Conservation (phyloP, 1,140 invertebrate genomes). For the Teleopsis dalmanni region DNA sequence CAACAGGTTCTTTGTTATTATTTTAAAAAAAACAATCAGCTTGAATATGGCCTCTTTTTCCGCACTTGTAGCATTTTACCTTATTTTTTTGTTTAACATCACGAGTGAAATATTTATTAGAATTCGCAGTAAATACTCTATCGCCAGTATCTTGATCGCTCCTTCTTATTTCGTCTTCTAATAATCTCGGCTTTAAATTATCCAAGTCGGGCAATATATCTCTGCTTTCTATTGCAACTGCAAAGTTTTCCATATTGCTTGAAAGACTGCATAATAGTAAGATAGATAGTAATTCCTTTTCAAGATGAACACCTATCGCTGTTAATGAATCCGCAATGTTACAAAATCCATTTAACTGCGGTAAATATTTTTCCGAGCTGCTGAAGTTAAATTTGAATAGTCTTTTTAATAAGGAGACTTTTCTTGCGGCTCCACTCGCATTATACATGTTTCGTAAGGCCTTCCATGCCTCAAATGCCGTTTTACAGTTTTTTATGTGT, state of each 20-base stretch:
- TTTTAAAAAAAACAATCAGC: too few species aligned
- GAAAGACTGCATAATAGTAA: slow-evolving; percentile 1
- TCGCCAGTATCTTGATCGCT: neutral
- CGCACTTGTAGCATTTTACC: too few species aligned
- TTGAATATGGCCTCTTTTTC: too few species aligned
- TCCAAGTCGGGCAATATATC: neutral
- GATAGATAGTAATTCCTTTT: neutral
- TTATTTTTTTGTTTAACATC: too few species aligned
- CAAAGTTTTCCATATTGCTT: slow-evolving; percentile 1
- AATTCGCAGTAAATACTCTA: neutral
- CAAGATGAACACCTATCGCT: neutral
- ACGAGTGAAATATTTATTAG: too few species aligned
- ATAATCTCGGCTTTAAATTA: neutral
- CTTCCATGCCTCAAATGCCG: neutral
- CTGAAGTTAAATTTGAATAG: neutral
- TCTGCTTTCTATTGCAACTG: neutral
- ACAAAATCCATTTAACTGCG: neutral
- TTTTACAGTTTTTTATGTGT: slow-evolving; percentile 1
- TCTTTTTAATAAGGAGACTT: neutral
- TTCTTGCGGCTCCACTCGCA: neutral
- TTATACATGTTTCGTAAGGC: neutral
- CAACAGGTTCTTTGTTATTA: too few species aligned
- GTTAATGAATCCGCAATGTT: neutral
- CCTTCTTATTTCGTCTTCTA: neutral
- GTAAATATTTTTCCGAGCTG: neutral